A percentile compares a stretch with the other conserved stretches of the same genome.
phyloP scores from a whole-genome alignment of 2,888 invertebrate genomes.

The Criorhina ranunculi region DNA sequence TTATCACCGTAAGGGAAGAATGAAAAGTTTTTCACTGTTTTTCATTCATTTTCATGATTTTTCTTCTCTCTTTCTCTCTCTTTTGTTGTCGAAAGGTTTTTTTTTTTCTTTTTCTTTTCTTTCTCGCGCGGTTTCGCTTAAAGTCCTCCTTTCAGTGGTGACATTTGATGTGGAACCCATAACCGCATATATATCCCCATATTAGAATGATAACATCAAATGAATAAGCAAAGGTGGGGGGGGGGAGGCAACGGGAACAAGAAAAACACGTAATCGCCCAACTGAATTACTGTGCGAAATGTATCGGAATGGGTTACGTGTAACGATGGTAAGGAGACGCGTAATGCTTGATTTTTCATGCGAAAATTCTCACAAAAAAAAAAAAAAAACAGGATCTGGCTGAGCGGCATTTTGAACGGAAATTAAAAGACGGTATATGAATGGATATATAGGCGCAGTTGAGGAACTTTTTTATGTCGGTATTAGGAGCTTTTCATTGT shows the following conservation, averaged over 20 bases:
- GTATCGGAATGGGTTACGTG: constrained; percentile 73
- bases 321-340: constrained; percentile 52
- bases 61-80: constrained; percentile 6
- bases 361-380: constrained; percentile 25
- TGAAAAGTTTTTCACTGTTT: constrained; percentile 76
- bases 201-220: constrained; percentile 72
- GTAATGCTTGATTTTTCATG: constrained; percentile 69
- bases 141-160: constrained; percentile 34
- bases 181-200: constrained; percentile 48
- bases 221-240: constrained; percentile 47
- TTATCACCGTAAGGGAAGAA: constrained; percentile 73
- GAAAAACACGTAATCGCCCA: constrained; percentile 7
- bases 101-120: constrained; percentile 16
- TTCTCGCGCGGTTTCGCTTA: constrained; percentile 30
- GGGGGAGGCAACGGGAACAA: too few species aligned
- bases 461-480: constrained; percentile 15
- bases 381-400: constrained; percentile 19
- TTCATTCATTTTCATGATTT: constrained; percentile 72
- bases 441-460: too few species aligned
- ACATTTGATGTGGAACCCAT: constrained; percentile 74
- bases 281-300: constrained; percentile 60
- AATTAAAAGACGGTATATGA: constrained; percentile 64
- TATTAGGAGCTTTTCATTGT: constrained; percentile 10
- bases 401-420: constrained; percentile 60
- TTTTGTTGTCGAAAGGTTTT: neutral